A percentile compares a stretch with the other conserved stretches of the same genome.
phyloP scores from a whole-genome alignment of 2,888 invertebrate genomes.

The Actias luna region DNA sequence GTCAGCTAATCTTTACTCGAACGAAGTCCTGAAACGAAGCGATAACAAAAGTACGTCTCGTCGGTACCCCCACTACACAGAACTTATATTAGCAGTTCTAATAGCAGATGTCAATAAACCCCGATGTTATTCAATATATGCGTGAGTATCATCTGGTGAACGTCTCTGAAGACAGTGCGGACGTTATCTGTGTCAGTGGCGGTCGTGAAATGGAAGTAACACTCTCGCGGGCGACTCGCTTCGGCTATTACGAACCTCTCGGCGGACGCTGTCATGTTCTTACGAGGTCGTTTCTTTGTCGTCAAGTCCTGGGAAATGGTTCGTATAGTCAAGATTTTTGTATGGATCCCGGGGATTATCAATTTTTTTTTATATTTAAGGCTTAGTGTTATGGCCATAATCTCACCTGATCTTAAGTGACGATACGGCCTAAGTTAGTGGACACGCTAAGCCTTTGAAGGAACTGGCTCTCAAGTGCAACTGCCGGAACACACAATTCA shows the following conservation, averaged over 20 bases:
- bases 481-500: no score
- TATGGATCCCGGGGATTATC: not conserved
- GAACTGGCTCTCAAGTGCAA: no score
- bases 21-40: no score
- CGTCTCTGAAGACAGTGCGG: conserved; percentile 86
- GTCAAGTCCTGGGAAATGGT: conserved; percentile 84
- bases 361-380: conserved; percentile 12
- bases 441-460: no score
- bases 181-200: conserved; percentile 90
- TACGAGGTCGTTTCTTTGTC: conserved; percentile 65
- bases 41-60: no score
- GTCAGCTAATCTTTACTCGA: no score
- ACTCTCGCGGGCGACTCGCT: conserved; percentile 75
- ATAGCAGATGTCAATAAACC: conserved; percentile 49
- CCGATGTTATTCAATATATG: conserved; percentile 71
- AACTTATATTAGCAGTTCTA: no score
- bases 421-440: no score
- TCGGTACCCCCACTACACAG: no score
- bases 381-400: no score
- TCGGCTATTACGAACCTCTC: conserved; percentile 63
- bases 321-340: no score
- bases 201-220: conserved; percentile 88
- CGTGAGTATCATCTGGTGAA: conserved; percentile 85
- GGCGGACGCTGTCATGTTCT: conserved; percentile 45
- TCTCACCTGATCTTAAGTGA: no score